Evolutionary conservation across 2,888 invertebrate genomes (phyloP).

Genomic region (Epistrophe grossulariae): DNA sequence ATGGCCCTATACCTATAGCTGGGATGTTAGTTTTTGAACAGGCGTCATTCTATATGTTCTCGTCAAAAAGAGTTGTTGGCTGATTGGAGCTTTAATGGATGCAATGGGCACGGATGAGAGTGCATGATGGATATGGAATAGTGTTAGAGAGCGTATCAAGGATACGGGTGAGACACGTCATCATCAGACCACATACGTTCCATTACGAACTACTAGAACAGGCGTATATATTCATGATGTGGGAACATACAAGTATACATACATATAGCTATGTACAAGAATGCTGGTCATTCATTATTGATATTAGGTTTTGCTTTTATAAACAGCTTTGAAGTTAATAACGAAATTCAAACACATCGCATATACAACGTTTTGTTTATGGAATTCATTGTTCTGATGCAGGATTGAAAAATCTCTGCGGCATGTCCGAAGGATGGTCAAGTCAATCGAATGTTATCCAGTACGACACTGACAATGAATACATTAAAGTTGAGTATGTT

Average conservation of each 20-base stretch:
- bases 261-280: too few relatives aligned
- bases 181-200: background rate
- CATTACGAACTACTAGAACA: background rate
- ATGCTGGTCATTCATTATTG: constrained; percentile 53
- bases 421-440: background rate
- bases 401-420: background rate
- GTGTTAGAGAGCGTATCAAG: background rate
- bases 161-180: background rate
- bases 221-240: background rate
- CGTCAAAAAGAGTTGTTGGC: constrained; percentile 8
- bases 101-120: constrained; percentile 20
- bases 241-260: background rate
- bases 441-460: background rate
- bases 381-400: background rate
- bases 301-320: constrained; percentile 48
- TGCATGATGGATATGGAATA: constrained; percentile 5
- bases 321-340: constrained; percentile 47
- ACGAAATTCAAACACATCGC: constrained; percentile 34
- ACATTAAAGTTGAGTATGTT: background rate
- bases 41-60: constrained; percentile 16
- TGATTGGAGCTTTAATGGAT: constrained; percentile 39
- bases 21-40: constrained; percentile 15
- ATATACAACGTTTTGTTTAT: background rate
- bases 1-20: background rate
- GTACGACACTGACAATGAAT: constrained; percentile 39